Evolutionary conservation across 2,888 invertebrate genomes (phyloP), one percentile per base, ranked within the genome.

Genomic region (Melitaea athalia): DNA sequence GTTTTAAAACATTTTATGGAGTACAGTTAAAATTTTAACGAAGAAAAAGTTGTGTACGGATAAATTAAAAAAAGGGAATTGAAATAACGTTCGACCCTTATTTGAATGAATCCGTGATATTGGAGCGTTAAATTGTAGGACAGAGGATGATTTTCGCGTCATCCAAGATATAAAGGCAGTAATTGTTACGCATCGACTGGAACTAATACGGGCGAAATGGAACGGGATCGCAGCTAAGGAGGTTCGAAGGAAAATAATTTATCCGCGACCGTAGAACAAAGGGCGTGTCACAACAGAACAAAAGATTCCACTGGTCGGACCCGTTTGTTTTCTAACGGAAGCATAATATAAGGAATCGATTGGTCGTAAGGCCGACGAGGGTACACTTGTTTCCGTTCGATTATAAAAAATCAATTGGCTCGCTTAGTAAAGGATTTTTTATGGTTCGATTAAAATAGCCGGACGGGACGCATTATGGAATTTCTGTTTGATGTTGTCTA

Each of bases 151-250:
- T 91, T 91, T 91, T 91, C 88, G 88, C 91, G 87, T 90, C 91
- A 92, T 90, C 87, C 88, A 86, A 85, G 75, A 87, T 84, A 91
- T 89, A 91, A 91, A 91, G 87, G 85, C 82, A 83, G 87, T 91
- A 92, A 92, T 92, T 91, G 92, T 91, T 91, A 88, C 89, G 87
- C 91, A 92, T 89, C 87, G 88, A 81, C 85, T 91, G 92, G 91
- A 91, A 92, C 92, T 92, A 92, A 92, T 89, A 88, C 88, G 92
- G 84, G 83, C 88, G 89, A 91, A 91, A 92, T 92, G 91, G 89
- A 89, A 91, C 87, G 86, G 86, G 90, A 91, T 87, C 85, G 86
- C 85, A 86, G 70, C 87, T 83, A 85, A 86, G 90, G 86, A 86
- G 87, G 89, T 89, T 89, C 88, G 86, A 86, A 88, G 88, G 89